Percentiles rank a stretch among this genome's conserved stretches.
phyloP scores from a whole-genome alignment of 2,113 vertebrate genomes.

The Gallinago undulata region DNA sequence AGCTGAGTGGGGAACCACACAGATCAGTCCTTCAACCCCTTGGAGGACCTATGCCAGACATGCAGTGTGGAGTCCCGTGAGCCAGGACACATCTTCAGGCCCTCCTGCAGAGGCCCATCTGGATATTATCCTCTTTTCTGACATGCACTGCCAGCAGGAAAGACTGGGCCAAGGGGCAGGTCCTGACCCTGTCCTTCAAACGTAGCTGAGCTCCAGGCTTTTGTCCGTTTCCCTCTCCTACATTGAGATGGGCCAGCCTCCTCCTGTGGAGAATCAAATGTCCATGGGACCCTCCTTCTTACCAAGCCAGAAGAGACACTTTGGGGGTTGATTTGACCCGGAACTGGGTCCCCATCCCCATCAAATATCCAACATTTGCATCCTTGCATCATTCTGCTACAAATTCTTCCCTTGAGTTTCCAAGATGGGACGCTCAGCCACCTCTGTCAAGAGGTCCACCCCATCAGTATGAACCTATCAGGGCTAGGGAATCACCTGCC shows the following conservation, averaged over 20 bases:
- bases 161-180: background rate
- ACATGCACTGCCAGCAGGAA: background rate
- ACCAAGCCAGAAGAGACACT: background rate
- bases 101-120: background rate
- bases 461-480: background rate
- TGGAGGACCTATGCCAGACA: background rate
- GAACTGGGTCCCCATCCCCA: background rate
- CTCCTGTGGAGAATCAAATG: background rate
- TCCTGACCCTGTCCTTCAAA: background rate
- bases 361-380: rapidly evolving
- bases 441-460: background rate
- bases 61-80: rapidly evolving
- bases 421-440: background rate
- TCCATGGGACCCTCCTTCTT: background rate
- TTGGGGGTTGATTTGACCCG: background rate
- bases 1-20: background rate
- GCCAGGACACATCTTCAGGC: background rate
- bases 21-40: background rate
- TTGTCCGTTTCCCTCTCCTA: background rate
- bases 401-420: background rate
- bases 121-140: background rate
- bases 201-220: background rate
- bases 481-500: rapidly evolving
- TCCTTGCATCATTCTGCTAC: background rate
- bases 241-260: background rate